Base-by-base conservation (phyloP, 1,140 invertebrate species). In the Doryteuthis pealeii region DNA sequence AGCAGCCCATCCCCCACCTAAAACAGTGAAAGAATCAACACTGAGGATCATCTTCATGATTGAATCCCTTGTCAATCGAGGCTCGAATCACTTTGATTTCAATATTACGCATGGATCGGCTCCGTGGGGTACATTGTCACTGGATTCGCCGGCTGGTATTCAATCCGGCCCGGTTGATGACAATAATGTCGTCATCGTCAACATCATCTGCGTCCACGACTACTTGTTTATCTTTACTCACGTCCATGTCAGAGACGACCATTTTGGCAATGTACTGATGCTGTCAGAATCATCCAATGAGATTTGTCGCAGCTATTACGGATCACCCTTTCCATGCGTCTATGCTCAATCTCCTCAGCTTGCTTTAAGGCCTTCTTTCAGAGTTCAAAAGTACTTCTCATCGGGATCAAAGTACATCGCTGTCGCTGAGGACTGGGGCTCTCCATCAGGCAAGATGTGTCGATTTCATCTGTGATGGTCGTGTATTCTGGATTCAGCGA, bases 381-480 rank as follows among this genome's bases (percentile, higher is more conserved):
- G 92, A 92, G 4, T 90, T 91, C 67, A 89, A 88, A 84, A 90
- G 10, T 90, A 84, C n/a, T 88, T 75, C 74, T 72, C 78, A 67
- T 81, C 85, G 10, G 85, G 84, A 78, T 90, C 74, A 90, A 90
- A 4, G 91, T 91, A 43, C n/a, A n/a, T n/a, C n/a, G n/a, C n/a
- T n/a, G n/a, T n/a, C n/a, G n/a, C n/a, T 6, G 76, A 74, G 93
- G 93, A 14, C 92, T 93, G 1, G 93, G 93, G 80, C 92, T 93
- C 31, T 93, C 85, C 0, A 92, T 93, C 84, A 94, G 94, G 31
- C 94, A 94, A 0, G 84, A 85, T 32, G 91, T 95, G 86, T 96
- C 95, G 74, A 97, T 90, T 81, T 96, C 94, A 84, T 97, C 95
- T 2, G 95, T 97, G 78, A 97, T 96, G 84, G 95, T 96, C 72